These are phyloP conservation scores for Morone chrysops DNA, from an alignment of 2,113 vertebrate species.

Conservation along the genomic window DNA sequence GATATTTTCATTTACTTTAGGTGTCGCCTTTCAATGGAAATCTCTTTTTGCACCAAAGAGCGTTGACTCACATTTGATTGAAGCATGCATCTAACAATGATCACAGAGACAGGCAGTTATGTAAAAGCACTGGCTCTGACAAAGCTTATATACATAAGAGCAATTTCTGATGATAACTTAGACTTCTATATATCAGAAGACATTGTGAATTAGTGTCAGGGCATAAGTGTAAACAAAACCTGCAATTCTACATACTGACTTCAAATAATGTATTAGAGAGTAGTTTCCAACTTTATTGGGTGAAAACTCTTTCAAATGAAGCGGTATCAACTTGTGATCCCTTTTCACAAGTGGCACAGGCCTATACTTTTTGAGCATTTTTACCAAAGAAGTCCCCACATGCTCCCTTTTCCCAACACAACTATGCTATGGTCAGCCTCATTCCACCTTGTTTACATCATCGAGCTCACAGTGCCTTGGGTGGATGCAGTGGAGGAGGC, in stretches of 20 bases:
- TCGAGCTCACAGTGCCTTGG: no score
- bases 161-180: constrained; percentile 9
- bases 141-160: constrained; percentile 24
- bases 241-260: background rate
- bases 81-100: constrained; percentile 43
- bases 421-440: no score
- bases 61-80: constrained; percentile 34
- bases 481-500: no score
- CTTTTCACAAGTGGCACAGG: no score
- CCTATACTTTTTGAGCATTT: no score
- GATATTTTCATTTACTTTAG: constrained; percentile 50
- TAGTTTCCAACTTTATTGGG: background rate
- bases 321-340: no score
- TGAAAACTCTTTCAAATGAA: no score
- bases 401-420: no score
- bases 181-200: background rate
- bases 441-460: no score
- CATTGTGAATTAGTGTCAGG: background rate
- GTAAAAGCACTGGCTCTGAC: constrained; percentile 18
- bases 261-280: background rate
- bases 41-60: constrained; percentile 2
- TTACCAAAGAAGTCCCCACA: no score
- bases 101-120: constrained; percentile 12
- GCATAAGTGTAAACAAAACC: constrained; percentile 8
- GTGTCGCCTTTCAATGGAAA: constrained; percentile 40